Evolutionary conservation across 2,888 invertebrate species (phyloP).

Genomic region (Stictocephala bisonia): DNA sequence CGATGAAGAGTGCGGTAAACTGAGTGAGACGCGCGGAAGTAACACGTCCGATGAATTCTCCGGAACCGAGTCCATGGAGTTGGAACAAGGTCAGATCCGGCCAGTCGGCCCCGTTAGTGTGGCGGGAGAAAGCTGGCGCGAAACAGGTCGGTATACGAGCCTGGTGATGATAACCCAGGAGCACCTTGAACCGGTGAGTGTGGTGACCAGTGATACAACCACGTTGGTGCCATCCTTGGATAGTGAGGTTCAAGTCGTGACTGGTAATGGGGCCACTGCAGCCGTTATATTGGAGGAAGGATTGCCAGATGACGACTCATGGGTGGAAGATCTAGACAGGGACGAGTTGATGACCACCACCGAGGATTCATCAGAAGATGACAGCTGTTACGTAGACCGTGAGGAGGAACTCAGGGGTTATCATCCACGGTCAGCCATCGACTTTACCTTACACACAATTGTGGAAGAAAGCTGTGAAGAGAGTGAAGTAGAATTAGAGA

Average conservation of each 20-base stretch:
- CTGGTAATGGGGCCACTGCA: constrained; percentile 76
- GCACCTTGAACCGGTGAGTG: constrained; percentile 69
- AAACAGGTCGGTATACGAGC: constrained; percentile 77
- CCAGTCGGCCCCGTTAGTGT: constrained; percentile 47
- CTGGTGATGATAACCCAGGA: constrained; percentile 92
- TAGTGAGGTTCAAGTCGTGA: constrained; percentile 68
- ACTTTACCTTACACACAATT: constrained; percentile 92
- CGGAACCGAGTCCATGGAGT: constrained; percentile 61
- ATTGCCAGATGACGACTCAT: constrained; percentile 89
- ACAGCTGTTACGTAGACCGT: constrained; percentile 70
- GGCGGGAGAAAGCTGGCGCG: constrained; percentile 55
- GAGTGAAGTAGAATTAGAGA: constrained; percentile 79
- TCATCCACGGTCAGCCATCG: constrained; percentile 79
- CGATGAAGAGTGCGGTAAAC: constrained; percentile 42
- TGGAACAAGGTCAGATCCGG: constrained; percentile 54
- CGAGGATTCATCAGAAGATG: constrained; percentile 68
- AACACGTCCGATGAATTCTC: constrained; percentile 60
- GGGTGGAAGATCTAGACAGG: constrained; percentile 86
- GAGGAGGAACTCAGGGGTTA: constrained; percentile 87
- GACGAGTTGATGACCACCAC: constrained; percentile 65
- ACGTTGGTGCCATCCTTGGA: constrained; percentile 68
- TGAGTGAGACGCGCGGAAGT: constrained; percentile 55
- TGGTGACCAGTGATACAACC: constrained; percentile 81
- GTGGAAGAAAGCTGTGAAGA: constrained; percentile 96
- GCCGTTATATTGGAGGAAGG: constrained; percentile 85